These are phyloP conservation scores for Nycticebus coucang DNA, from an alignment of 2,113 vertebrate species.

Conservation along the genomic window DNA sequence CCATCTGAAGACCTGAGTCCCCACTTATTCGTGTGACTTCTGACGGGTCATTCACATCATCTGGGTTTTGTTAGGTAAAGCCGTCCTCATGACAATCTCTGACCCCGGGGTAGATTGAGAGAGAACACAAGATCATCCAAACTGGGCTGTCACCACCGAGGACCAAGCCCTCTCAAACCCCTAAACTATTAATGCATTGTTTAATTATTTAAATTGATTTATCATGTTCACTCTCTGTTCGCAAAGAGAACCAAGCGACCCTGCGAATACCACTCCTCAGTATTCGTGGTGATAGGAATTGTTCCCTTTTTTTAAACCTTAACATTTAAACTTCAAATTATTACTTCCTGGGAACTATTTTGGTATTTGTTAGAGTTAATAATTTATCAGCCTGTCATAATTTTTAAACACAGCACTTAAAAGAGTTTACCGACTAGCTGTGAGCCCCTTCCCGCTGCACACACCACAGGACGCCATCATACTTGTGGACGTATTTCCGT, in stretches of 20 bases:
- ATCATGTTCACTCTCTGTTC: neutral
- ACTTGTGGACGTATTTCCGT: neutral
- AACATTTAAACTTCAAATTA: neutral
- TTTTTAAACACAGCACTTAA: neutral
- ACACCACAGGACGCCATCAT: neutral
- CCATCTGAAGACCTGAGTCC: neutral
- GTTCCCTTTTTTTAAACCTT: neutral
- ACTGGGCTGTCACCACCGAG: no score
- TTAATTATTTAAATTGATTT: neutral
- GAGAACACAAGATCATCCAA: neutral
- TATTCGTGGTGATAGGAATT: neutral
- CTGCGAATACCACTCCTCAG: neutral
- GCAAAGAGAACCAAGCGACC: neutral
- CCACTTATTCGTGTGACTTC: neutral
- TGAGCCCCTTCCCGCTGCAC: neutral
- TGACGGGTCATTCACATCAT: neutral
- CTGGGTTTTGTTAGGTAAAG: neutral
- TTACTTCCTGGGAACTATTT: neutral
- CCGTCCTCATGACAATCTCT: neutral
- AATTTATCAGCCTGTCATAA: neutral
- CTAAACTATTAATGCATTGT: neutral
- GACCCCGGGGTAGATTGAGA: neutral
- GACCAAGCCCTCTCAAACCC: neutral
- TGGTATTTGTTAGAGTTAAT: neutral
- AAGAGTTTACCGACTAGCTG: neutral